Conservation (phyloP, 1,140 invertebrate species). For the Achatina immaculata region DNA sequence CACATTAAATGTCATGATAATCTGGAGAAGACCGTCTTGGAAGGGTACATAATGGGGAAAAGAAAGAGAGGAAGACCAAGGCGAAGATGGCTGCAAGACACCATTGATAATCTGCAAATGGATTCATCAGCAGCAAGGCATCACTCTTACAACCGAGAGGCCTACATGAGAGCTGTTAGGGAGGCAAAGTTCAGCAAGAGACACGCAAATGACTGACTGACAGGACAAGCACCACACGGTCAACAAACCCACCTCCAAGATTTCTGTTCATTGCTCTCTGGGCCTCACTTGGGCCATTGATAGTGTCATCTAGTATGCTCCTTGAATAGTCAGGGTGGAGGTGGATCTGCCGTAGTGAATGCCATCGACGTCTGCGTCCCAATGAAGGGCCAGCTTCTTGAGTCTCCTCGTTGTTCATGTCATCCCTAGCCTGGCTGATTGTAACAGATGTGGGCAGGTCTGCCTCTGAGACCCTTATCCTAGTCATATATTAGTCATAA, state of each 20-base stretch:
- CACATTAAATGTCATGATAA: no score
- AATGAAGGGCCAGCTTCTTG: not conserved
- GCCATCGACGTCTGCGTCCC: not conserved
- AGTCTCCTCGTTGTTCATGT: not conserved
- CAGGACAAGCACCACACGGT: no score
- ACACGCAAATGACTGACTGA: no score
- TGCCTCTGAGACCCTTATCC: slow-evolving; percentile 2
- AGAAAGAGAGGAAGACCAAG: no score
- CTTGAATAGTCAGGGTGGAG: slow-evolving; percentile 66
- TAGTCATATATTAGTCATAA: not conserved
- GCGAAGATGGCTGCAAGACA: no score
- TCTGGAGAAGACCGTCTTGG: no score
- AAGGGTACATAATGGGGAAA: no score
- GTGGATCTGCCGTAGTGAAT: slow-evolving; percentile 36
- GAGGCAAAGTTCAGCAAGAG: no score
- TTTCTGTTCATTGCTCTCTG: slow-evolving; percentile 66
- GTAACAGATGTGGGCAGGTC: slow-evolving; percentile 6
- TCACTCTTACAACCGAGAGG: no score
- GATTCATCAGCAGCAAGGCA: no score
- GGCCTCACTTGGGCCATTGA: slow-evolving; percentile 57
- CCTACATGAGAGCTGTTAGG: no score
- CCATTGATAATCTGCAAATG: no score
- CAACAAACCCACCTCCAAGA: slow-evolving; percentile 58
- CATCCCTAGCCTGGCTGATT: not conserved
- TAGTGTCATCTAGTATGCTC: slow-evolving; percentile 64